Conservation (phyloP, 2,888 invertebrate genomes). For the Catocala fraxini region DNA sequence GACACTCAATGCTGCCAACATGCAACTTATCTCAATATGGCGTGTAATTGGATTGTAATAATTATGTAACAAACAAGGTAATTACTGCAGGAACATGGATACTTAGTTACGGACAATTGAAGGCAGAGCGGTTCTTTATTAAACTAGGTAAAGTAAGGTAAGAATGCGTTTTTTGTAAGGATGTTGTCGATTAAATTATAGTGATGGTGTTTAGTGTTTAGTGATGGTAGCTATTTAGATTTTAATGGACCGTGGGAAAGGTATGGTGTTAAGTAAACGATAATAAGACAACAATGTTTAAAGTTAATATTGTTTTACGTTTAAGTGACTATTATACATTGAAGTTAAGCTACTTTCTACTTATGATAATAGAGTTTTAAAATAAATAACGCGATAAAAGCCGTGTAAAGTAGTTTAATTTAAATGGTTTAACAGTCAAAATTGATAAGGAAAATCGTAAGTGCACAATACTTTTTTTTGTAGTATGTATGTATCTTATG, state of each 20-base stretch:
- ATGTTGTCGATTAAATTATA: conserved; percentile 29
- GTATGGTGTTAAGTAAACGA: no score
- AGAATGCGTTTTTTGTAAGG: conserved; percentile 29
- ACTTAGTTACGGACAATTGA: conserved; percentile 48
- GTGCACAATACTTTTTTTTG: no score
- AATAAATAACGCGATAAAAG: no score
- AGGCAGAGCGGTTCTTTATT: conserved; percentile 45
- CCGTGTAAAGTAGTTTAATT: no score
- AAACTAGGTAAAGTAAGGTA: conserved; percentile 18
- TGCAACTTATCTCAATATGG: conserved; percentile 30
- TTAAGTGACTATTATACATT: no score
- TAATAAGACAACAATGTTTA: no score
- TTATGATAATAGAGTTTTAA: no score
- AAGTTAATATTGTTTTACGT: no score
- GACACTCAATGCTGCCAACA: conserved; percentile 27
- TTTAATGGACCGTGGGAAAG: conserved; percentile 1
- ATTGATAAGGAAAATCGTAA: no score
- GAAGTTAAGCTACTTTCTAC: no score
- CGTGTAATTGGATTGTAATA: conserved; percentile 56
- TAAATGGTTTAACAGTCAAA: no score
- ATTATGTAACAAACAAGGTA: conserved; percentile 31
- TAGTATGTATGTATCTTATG: no score
- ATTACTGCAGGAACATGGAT: conserved; percentile 42
- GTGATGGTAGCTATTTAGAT: background rate
- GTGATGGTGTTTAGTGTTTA: conserved; percentile 13